A percentile compares a stretch with the other conserved stretches of the same genome.
Conservation (phyloP, 2,888 invertebrate species). For the Drosophila demipolita region DNA sequence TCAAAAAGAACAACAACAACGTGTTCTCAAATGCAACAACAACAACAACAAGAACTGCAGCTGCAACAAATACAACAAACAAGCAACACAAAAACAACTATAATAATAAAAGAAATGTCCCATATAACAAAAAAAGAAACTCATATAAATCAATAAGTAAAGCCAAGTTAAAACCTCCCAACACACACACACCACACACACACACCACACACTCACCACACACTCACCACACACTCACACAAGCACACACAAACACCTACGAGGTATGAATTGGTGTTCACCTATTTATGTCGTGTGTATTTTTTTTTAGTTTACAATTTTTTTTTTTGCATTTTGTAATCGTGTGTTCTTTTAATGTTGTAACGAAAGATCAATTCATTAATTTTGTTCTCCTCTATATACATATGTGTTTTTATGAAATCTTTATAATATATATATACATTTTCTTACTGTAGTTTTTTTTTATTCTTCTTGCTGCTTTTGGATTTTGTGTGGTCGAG, state of each 20-base stretch:
- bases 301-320: constrained; percentile 8
- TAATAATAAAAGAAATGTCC: constrained; percentile 16
- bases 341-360: constrained; percentile 52
- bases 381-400: constrained; percentile 30
- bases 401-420: constrained; percentile 25
- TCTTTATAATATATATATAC: constrained; percentile 23
- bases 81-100: constrained; percentile 40
- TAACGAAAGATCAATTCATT: constrained; percentile 31
- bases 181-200: constrained; percentile 8
- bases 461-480: constrained; percentile 59
- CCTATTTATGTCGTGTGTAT: constrained; percentile 46
- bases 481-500: constrained; percentile 37
- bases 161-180: constrained; percentile 39
- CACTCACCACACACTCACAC: constrained; percentile 20
- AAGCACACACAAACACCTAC: constrained; percentile 10
- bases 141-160: constrained; percentile 48
- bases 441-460: constrained; percentile 44
- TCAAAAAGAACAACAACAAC: constrained; percentile 49
- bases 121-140: constrained; percentile 31
- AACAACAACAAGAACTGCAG: constrained; percentile 43
- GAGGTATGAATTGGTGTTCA: constrained; percentile 24
- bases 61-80: constrained; percentile 42
- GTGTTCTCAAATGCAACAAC: constrained; percentile 42
- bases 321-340: constrained; percentile 55
- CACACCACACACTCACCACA: constrained; percentile 3